These are phyloP conservation scores for Gasterosteus aculeatus DNA, from an alignment of 2,113 vertebrate species.

Conservation along the genomic window DNA sequence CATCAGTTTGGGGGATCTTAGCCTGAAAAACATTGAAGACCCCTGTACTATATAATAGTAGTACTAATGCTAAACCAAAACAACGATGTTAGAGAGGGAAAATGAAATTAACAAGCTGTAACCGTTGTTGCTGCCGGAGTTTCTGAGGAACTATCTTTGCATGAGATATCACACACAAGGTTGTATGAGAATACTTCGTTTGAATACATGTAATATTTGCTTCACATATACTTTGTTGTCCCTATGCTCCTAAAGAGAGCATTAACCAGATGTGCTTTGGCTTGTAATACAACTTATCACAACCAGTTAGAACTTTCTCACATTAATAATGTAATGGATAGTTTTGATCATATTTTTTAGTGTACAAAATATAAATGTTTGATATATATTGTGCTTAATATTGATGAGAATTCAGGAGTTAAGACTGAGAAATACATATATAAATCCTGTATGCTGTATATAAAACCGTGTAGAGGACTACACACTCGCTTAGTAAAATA, in stretches of 20 bases:
- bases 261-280: neutral
- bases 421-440: neutral
- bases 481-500: neutral
- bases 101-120: no score
- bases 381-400: neutral
- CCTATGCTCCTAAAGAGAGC: neutral
- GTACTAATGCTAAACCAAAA: no score
- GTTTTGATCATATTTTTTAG: neutral
- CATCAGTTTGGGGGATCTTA: no score
- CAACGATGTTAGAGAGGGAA: no score
- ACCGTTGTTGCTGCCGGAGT: no score
- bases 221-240: conserved; percentile 1
- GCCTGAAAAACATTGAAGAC: no score
- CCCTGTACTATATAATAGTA: no score
- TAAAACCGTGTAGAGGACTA: neutral
- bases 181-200: neutral
- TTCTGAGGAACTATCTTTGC: no score
- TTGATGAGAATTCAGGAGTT: neutral
- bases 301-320: neutral
- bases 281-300: neutral
- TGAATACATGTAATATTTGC: neutral
- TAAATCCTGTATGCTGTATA: neutral
- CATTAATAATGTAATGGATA: neutral
- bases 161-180: no score
- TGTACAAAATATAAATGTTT: neutral